A percentile compares a stretch with the other conserved stretches of the same genome.
phyloP scores from a whole-genome alignment of 2,888 invertebrate genomes.

The Macroteleia sp. region DNA sequence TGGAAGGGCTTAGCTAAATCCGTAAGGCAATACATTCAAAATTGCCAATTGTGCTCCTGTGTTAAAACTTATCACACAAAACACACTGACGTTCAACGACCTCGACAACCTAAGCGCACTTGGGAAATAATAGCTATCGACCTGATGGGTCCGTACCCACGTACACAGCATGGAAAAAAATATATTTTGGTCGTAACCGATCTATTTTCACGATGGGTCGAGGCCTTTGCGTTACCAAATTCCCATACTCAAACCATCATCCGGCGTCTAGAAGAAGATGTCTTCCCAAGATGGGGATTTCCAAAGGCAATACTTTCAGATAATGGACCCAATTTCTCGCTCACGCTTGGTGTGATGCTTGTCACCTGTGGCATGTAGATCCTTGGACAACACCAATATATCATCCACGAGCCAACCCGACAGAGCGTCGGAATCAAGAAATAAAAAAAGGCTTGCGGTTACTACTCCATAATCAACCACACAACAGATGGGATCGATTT shows the following conservation, averaged over 20 bases:
- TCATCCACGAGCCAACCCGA: slow-evolving; percentile 5
- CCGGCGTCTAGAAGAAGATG: slow-evolving; percentile 17
- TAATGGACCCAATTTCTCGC: slow-evolving; percentile 2
- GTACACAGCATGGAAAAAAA: slow-evolving; percentile 19
- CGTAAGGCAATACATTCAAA: too few species aligned
- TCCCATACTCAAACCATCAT: slow-evolving; percentile 32
- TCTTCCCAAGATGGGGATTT: slow-evolving; percentile 17
- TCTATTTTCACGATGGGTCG: slow-evolving; percentile 67
- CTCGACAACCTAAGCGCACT: too few species aligned
- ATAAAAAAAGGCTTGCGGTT: slow-evolving; percentile 1
- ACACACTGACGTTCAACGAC: too few species aligned
- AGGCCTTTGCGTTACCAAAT: slow-evolving; percentile 60
- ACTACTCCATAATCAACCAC: not conserved
- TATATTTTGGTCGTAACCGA: slow-evolving; percentile 66
- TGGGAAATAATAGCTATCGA: too few species aligned
- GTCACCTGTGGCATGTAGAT: not conserved
- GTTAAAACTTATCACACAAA: too few species aligned
- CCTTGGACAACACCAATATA: slow-evolving; percentile 17
- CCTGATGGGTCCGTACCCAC: slow-evolving; percentile 63
- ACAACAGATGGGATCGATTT: not conserved
- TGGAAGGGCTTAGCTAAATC: slow-evolving; percentile 44
- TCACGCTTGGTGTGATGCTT: not conserved
- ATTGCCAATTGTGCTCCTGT: too few species aligned
- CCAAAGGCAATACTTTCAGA: not conserved
- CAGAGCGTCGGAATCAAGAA: slow-evolving; percentile 10